Percentiles rank a stretch among this genome's conserved stretches.
Conservation (phyloP, 2,888 invertebrate genomes). For the Idaea dimidiata region DNA sequence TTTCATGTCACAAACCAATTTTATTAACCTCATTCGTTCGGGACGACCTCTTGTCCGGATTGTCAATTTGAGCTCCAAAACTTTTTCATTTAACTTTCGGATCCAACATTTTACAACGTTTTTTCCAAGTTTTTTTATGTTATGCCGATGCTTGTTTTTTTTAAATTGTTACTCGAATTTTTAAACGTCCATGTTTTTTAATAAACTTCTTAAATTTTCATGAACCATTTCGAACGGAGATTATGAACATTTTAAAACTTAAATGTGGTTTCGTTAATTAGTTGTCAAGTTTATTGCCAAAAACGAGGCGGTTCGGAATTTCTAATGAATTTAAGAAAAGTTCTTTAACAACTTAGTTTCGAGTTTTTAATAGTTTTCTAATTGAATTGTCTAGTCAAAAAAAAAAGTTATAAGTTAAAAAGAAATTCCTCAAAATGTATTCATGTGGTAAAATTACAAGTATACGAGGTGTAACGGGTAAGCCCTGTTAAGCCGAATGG, state of each 20-base stretch:
- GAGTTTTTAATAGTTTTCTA: background rate
- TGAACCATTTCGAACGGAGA: background rate
- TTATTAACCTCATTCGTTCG: constrained; percentile 55
- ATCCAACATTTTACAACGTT: constrained; percentile 61
- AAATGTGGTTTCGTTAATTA: background rate
- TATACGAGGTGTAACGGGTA: too few species aligned
- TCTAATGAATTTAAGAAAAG: constrained; percentile 8
- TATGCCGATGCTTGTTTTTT: constrained; percentile 42
- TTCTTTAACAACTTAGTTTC: background rate
- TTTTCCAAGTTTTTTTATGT: constrained; percentile 53
- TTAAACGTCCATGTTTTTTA: constrained; percentile 20
- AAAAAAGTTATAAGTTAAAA: constrained; percentile 3
- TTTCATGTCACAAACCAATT: constrained; percentile 50
- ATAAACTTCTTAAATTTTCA: background rate
- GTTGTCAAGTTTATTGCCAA: background rate
- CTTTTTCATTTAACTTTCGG: constrained; percentile 76
- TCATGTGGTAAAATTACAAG: too few species aligned
- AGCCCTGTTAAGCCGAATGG: too few species aligned
- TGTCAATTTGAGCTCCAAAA: constrained; percentile 71
- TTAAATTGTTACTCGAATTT: constrained; percentile 50
- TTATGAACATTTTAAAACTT: background rate
- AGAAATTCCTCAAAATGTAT: background rate
- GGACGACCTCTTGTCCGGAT: constrained; percentile 50
- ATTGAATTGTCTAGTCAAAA: background rate
- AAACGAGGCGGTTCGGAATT: constrained; percentile 4